phyloP scores from a whole-genome alignment of 1,140 invertebrate species.

The Drosophila pectinifera region DNA sequence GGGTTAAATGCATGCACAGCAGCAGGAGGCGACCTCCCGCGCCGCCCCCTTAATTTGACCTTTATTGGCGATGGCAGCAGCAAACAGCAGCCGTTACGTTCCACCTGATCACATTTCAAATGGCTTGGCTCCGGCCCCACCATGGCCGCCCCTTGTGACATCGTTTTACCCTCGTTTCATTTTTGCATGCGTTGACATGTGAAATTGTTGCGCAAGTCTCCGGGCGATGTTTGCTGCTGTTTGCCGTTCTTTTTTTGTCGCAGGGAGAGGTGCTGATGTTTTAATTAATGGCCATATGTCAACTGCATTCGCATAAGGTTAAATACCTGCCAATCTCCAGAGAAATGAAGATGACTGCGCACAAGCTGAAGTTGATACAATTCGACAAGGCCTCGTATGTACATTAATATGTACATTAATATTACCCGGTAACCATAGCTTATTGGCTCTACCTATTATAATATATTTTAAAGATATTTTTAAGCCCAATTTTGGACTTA shows the following conservation, averaged over 20 bases:
- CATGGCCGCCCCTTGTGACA: constrained; percentile 1
- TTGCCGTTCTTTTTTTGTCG: constrained; percentile 21
- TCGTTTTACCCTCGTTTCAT: constrained; percentile 18
- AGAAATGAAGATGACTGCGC: constrained; percentile 17
- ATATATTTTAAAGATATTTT: not conserved
- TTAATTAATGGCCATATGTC: constrained; percentile 73
- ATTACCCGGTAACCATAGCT: not conserved
- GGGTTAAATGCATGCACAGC: constrained; percentile 65
- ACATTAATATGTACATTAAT: not conserved
- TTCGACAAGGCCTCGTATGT: not conserved
- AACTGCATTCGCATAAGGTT: constrained; percentile 64
- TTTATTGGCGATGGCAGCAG: constrained; percentile 67
- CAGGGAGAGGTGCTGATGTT: constrained; percentile 55
- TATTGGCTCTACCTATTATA: not conserved
- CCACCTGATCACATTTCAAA: constrained; percentile 75
- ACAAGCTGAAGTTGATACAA: not conserved
- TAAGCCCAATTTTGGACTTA: too few relatives aligned
- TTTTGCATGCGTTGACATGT: constrained; percentile 77
- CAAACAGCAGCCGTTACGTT: constrained; percentile 40
- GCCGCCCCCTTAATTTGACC: constrained; percentile 44
- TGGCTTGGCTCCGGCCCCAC: constrained; percentile 11
- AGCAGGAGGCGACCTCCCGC: not conserved
- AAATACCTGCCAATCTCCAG: constrained; percentile 61
- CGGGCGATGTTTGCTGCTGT: constrained; percentile 61
- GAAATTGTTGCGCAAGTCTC: constrained; percentile 75